A percentile compares a stretch with the other conserved stretches of the same genome.
phyloP scores from a whole-genome alignment of 1,140 invertebrate species.

The Caenorhabditis latens region DNA sequence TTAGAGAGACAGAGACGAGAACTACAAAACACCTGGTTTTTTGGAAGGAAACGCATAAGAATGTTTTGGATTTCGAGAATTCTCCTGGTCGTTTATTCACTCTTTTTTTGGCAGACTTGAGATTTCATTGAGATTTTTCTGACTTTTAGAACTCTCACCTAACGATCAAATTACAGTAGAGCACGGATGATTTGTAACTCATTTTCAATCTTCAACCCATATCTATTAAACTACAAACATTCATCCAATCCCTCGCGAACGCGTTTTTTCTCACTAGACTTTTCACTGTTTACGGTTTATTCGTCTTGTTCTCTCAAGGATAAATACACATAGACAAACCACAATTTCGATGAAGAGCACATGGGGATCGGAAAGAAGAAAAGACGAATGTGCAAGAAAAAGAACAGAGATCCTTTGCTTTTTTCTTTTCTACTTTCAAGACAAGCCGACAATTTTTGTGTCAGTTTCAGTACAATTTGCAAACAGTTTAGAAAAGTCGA shows the following conservation, averaged over 20 bases:
- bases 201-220: too few relatives aligned
- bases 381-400: conserved; percentile 1
- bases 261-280: neutral
- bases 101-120: neutral
- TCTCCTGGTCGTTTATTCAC: neutral
- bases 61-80: too few relatives aligned
- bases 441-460: neutral
- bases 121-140: too few relatives aligned
- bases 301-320: neutral
- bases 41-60: too few relatives aligned
- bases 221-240: too few relatives aligned
- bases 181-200: too few relatives aligned
- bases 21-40: neutral
- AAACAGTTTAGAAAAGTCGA: too few relatives aligned
- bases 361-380: neutral
- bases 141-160: too few relatives aligned
- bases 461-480: neutral
- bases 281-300: neutral
- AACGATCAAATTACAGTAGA: too few relatives aligned
- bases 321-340: conserved; percentile 23
- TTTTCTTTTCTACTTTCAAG: neutral
- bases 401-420: neutral
- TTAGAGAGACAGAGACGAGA: too few relatives aligned
- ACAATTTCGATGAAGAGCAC: neutral
- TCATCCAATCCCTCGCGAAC: neutral